These are phyloP conservation scores for Netelia virgata DNA, from an alignment of 2,888 invertebrate genomes.

Conservation along the genomic window DNA sequence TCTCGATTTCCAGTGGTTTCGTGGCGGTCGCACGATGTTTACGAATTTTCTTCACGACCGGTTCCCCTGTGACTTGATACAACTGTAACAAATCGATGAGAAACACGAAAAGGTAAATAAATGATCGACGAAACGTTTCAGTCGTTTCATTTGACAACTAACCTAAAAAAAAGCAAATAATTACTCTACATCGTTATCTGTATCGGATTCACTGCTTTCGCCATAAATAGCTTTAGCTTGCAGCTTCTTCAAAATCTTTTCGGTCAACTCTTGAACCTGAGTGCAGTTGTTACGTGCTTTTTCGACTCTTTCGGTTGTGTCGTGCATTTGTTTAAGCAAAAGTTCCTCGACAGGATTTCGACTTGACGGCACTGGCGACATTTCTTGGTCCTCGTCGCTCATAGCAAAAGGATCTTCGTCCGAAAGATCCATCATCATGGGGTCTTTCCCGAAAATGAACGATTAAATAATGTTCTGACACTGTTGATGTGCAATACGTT, in stretches of 20 bases:
- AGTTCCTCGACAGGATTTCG: constrained; percentile 79
- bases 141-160: not conserved
- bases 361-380: not conserved
- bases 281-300: constrained; percentile 72
- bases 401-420: constrained; percentile 75
- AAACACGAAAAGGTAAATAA: constrained; percentile 51
- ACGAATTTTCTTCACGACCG: constrained; percentile 72
- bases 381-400: constrained; percentile 70
- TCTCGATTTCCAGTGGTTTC: constrained; percentile 69
- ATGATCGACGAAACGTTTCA: not conserved
- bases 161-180: not conserved
- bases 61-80: constrained; percentile 75
- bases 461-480: not conserved
- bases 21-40: not conserved
- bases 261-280: constrained; percentile 69
- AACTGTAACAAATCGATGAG: constrained; percentile 68
- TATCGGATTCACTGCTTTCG: constrained; percentile 73
- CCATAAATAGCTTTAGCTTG: constrained; percentile 70
- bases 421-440: constrained; percentile 68
- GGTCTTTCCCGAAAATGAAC: not conserved
- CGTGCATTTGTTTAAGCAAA: constrained; percentile 74
- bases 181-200: constrained; percentile 77
- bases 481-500: not conserved
- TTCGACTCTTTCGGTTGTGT: constrained; percentile 73
- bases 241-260: constrained; percentile 72